Evolutionary conservation across 2,113 vertebrate genomes (phyloP).

Genomic region (Stictonetta naevosa): DNA sequence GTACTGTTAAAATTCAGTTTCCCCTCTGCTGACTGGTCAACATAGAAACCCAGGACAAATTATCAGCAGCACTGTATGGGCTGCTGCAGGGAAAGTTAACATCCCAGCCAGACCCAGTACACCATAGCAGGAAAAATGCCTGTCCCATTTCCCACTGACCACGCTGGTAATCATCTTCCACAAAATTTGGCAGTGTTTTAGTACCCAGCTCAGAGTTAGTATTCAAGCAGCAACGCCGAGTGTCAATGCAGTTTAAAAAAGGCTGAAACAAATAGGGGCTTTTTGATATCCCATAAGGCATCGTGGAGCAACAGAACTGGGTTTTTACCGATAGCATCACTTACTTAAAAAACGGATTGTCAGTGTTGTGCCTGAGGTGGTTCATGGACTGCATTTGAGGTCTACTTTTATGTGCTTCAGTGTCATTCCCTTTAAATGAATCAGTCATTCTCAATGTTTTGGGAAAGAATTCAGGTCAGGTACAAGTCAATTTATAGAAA

Average conservation of each 20-base stretch:
- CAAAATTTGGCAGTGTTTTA: neutral
- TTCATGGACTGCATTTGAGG: neutral
- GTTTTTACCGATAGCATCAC: neutral
- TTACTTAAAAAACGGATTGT: neutral
- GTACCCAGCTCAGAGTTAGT: neutral
- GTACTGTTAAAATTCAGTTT: neutral
- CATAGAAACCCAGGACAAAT: neutral
- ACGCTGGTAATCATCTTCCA: neutral
- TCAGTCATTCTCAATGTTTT: neutral
- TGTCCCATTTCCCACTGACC: neutral
- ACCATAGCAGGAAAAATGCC: neutral
- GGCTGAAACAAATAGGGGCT: neutral
- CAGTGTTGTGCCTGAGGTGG: neutral
- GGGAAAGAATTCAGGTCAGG: constrained; percentile 18
- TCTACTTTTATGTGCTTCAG: neutral
- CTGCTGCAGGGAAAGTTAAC: no score
- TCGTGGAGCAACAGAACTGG: neutral
- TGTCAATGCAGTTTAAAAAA: accelerated
- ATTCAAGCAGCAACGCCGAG: neutral
- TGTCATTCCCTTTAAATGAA: neutral
- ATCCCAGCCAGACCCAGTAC: no score
- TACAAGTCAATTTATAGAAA: constrained; percentile 11
- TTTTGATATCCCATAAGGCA: neutral
- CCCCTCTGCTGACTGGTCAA: neutral
- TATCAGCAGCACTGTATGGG: neutral